phyloP scores from a whole-genome alignment of 2,113 vertebrate genomes.

The Dissostichus mawsoni region DNA sequence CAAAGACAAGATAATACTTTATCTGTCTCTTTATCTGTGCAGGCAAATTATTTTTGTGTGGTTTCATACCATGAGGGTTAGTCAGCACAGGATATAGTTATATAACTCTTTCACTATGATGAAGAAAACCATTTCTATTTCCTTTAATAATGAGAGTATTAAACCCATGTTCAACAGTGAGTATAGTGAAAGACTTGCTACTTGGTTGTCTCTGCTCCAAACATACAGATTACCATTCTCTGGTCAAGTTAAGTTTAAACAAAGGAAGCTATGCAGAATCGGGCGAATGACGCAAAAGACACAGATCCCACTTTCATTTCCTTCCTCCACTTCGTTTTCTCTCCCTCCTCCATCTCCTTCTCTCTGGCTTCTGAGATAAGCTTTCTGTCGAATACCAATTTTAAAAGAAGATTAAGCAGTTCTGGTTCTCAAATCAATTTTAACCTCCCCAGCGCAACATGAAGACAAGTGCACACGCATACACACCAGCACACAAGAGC shows the following conservation, averaged over 20 bases:
- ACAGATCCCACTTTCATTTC: constrained; percentile 53
- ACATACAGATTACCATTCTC: constrained; percentile 33
- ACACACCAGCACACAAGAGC: constrained; percentile 21
- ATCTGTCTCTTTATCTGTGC: background rate
- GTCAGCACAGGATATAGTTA: background rate
- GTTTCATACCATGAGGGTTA: background rate
- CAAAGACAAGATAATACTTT: background rate
- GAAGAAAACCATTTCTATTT: background rate
- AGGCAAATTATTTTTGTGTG: background rate
- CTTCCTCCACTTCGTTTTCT: constrained; percentile 6
- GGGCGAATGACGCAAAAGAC: constrained; percentile 52
- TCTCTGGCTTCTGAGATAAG: constrained; percentile 68
- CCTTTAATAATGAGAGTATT: background rate
- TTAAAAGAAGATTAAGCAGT: constrained; percentile 74
- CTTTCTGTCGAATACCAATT: constrained; percentile 76
- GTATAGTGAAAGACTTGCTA: constrained; percentile 11
- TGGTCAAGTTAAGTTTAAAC: constrained; percentile 44
- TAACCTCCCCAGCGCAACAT: constrained; percentile 58
- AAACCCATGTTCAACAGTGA: background rate
- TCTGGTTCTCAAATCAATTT: constrained; percentile 73
- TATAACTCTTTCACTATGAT: background rate
- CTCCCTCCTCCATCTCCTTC: constrained; percentile 22
- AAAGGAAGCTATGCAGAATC: constrained; percentile 49
- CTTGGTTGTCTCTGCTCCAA: constrained; percentile 27
- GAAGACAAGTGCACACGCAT: constrained; percentile 37